Percentiles rank a stretch among this genome's conserved stretches.
Evolutionary conservation across 2,888 invertebrate genomes (phyloP).

Genomic region (Volucella bombylans): DNA sequence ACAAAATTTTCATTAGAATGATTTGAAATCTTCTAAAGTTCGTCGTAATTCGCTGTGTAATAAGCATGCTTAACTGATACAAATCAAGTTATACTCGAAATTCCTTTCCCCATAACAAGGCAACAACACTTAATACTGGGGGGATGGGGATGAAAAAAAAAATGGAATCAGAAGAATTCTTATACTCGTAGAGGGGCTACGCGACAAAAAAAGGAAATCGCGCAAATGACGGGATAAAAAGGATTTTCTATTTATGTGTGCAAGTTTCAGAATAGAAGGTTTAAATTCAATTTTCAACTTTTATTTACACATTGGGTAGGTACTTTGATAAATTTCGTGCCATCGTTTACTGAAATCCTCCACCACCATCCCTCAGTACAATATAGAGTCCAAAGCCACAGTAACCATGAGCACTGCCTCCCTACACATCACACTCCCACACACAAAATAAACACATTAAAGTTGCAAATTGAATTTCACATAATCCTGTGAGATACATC

Average conservation of each 20-base stretch:
- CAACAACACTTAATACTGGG: conserved; percentile 2
- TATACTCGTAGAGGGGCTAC: conserved; percentile 12
- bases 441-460: conserved; percentile 74
- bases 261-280: conserved; percentile 71
- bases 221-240: conserved; percentile 74
- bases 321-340: conserved; percentile 73
- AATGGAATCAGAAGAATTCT: conserved; percentile 24
- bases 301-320: conserved; percentile 75
- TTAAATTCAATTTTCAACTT: conserved; percentile 75
- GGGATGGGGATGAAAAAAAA: not conserved
- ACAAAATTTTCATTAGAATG: conserved; percentile 46
- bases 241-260: conserved; percentile 73
- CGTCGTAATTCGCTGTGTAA: conserved; percentile 56
- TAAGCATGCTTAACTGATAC: conserved; percentile 64
- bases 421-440: conserved; percentile 49
- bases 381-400: conserved; percentile 73
- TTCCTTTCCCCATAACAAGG: conserved; percentile 30
- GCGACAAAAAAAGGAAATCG: conserved; percentile 64
- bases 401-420: conserved; percentile 69
- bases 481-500: conserved; percentile 74
- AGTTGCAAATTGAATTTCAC: conserved; percentile 74
- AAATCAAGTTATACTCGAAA: conserved; percentile 62
- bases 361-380: conserved; percentile 58
- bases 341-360: conserved; percentile 74
- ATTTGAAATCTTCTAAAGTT: conserved; percentile 54